Evolutionary conservation across 2,113 vertebrate species (phyloP), one percentile per base, ranked within the genome.

Genomic region (Petroica traversi): DNA sequence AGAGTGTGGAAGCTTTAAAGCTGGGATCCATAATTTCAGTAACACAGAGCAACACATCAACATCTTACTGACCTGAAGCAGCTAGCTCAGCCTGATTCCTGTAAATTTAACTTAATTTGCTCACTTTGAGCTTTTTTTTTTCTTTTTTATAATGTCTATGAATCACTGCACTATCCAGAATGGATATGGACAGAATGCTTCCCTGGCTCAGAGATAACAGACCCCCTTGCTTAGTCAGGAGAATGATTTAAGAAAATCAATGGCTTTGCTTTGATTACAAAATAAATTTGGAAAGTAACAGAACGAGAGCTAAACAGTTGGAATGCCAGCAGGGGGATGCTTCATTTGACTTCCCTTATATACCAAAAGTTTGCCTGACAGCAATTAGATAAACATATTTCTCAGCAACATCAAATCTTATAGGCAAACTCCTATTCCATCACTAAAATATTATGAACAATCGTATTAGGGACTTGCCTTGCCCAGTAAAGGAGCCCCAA

Each of bases 181-280:
- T 84, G 81, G 97, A 94, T 89, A 89, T 9, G 2, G 43, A 71
- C 57, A 64, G 73, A 93, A 92, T 92, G 58, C 85, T 92, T 97
- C 89, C 34, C 87, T 97, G 87, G 94, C 92, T 94, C 95, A 76
- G 88, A 97, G 94, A 93, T 95, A 97, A 96, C 91, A 87, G 54
- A 92, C 16, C 20, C 74, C 74, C 74, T 95, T 91, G 74, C 93
- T 96, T 90, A 96, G 91, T 86, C 92, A 96, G 94, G 88, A 96
- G 95, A 92, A 93, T 92, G 14, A 93, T 92, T 92, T 92, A 82
- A 83, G 94, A 77, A 78, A 96, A 97, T 93, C 92, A 91, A 83
- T 94, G 82, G 31, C 43, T 91, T 92, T 89, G 51, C 79, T 97
- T 93, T 72, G 40, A 58, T 85, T 94, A 73, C n/a, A 93, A 97